Evolutionary conservation across 1,140 invertebrate genomes (phyloP).

Genomic region (Chlorops oryzae): DNA sequence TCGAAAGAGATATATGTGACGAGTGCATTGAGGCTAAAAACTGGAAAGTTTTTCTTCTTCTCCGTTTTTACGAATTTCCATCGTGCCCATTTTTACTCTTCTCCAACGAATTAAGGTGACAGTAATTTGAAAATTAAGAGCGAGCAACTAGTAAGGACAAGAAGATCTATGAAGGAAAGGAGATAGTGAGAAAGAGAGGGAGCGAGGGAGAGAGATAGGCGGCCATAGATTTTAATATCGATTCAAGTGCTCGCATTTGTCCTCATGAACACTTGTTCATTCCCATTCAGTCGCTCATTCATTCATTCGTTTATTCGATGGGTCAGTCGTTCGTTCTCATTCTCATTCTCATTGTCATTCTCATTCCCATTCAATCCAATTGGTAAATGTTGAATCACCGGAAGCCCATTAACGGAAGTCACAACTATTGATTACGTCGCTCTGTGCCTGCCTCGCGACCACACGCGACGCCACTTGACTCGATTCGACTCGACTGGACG

Average conservation of each 20-base stretch:
- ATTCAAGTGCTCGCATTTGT: not conserved
- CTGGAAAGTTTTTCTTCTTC: not conserved
- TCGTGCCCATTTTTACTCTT: not conserved
- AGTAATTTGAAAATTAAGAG: constrained; percentile 1
- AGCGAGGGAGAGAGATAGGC: not conserved
- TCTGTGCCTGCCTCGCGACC: no score
- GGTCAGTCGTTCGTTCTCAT: not conserved
- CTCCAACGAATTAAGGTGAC: not conserved
- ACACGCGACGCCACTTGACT: no score
- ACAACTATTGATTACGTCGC: constrained; percentile 38
- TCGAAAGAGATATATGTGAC: no score
- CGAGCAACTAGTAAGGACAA: no score
- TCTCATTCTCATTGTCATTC: not conserved
- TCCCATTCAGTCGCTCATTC: not conserved
- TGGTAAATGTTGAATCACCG: constrained; percentile 35
- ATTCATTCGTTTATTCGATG: not conserved
- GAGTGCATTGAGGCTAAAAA: no score
- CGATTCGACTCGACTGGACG: no score
- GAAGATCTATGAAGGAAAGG: not conserved
- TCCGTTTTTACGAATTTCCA: not conserved
- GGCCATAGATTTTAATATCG: not conserved
- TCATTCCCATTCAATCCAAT: not conserved
- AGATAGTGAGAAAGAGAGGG: not conserved
- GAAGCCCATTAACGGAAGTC: constrained; percentile 39
- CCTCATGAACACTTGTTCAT: constrained; percentile 1